These are phyloP conservation scores for Uria aalge DNA, from an alignment of 2,113 vertebrate species.

Conservation along the genomic window DNA sequence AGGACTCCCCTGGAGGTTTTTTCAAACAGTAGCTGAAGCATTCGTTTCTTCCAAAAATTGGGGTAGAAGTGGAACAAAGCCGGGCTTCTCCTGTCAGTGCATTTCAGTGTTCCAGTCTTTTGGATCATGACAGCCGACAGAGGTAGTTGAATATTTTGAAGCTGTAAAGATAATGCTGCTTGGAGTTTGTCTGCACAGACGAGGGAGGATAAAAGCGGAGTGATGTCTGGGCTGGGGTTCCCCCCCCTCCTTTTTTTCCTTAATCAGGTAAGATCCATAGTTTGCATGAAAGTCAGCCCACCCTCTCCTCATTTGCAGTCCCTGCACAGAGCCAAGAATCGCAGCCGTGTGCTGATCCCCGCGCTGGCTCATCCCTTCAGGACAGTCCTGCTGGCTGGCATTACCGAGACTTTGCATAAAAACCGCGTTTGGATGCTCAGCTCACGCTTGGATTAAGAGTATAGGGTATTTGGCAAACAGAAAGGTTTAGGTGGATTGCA, in stretches of 20 bases:
- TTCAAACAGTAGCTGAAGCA: background rate
- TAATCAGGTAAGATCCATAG: background rate
- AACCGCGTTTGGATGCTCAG: background rate
- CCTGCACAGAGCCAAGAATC: background rate
- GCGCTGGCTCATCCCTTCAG: background rate
- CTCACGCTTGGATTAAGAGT: background rate
- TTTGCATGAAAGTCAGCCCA: background rate
- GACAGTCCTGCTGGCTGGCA: background rate
- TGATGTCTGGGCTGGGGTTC: background rate
- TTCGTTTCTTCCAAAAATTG: background rate
- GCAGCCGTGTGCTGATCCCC: background rate
- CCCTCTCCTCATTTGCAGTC: background rate
- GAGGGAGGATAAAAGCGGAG: background rate
- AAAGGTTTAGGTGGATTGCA: background rate
- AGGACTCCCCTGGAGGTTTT: background rate
- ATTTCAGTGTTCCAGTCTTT: background rate
- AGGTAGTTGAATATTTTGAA: background rate
- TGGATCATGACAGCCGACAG: background rate
- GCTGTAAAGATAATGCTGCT: background rate
- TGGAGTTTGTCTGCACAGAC: background rate
- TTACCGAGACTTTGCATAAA: background rate
- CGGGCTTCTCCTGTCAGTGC: background rate
- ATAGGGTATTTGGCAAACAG: background rate
- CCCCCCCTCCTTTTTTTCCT: background rate
- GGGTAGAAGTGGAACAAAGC: background rate